Evolutionary conservation across 2,888 invertebrate species (phyloP).

Genomic region (Pseudolycoriella hygida): DNA sequence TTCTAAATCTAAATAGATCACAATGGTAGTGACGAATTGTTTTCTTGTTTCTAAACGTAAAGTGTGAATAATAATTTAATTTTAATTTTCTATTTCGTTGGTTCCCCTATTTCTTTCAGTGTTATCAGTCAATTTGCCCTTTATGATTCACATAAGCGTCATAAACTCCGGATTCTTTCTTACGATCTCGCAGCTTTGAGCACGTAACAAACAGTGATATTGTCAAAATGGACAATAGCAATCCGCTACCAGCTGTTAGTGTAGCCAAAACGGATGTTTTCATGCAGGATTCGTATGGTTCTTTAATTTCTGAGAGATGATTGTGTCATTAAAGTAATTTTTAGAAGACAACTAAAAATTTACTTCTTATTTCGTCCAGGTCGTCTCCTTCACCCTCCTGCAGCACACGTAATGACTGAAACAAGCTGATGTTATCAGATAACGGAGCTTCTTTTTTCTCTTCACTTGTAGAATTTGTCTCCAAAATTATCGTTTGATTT

Average conservation of each 20-base stretch:
- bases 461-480: conserved; percentile 24
- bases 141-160: conserved; percentile 44
- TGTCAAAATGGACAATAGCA: conserved; percentile 51
- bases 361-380: conserved; percentile 19
- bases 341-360: background rate
- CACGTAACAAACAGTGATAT: conserved; percentile 61
- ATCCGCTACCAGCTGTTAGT: conserved; percentile 45
- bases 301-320: conserved; percentile 8
- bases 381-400: conserved; percentile 69
- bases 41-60: no score
- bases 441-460: conserved; percentile 35
- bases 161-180: conserved; percentile 29
- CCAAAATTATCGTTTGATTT: conserved; percentile 28
- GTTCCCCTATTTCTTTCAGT: no score
- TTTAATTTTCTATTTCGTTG: no score
- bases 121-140: conserved; percentile 37
- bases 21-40: no score
- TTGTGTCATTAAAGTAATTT: background rate
- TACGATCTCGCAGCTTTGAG: conserved; percentile 47
- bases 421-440: conserved; percentile 82
- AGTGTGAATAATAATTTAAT: no score
- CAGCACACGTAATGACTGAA: conserved; percentile 72
- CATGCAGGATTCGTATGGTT: conserved; percentile 43
- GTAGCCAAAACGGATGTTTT: conserved; percentile 46
- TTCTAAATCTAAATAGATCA: no score